phyloP scores from a whole-genome alignment of 1,140 invertebrate species.

The Phymastichus coffea region DNA sequence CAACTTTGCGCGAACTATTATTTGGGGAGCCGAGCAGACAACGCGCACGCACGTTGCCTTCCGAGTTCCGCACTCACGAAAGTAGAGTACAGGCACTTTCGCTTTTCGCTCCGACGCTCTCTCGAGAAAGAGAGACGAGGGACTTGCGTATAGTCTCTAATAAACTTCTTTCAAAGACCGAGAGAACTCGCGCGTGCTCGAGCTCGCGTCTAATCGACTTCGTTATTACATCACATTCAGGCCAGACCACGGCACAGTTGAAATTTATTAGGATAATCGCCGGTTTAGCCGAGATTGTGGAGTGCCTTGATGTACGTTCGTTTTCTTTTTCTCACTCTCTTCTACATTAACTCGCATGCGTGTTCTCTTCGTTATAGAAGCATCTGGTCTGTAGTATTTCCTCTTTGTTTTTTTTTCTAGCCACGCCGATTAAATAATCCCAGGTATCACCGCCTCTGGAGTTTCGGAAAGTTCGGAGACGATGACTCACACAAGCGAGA shows the following conservation, averaged over 20 bases:
- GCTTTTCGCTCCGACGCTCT: not conserved
- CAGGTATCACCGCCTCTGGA: not conserved
- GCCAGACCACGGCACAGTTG: not conserved
- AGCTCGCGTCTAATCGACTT: not conserved
- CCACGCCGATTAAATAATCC: conserved; percentile 16
- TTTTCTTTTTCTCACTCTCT: not conserved
- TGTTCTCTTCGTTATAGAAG: too few species aligned
- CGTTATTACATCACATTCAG: not conserved
- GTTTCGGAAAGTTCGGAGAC: not conserved
- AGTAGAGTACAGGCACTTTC: too few species aligned
- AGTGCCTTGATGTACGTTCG: not conserved
- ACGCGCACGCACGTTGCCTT: too few species aligned
- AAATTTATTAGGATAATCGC: conserved; percentile 11
- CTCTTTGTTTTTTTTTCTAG: not conserved
- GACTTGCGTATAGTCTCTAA: not conserved
- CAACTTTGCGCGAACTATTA: too few species aligned
- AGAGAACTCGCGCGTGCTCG: too few species aligned
- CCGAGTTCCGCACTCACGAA: too few species aligned
- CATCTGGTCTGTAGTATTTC: not conserved
- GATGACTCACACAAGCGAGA: conserved; percentile 7
- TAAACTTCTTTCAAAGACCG: conserved; percentile 8
- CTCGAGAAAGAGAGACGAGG: too few species aligned
- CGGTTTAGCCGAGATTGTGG: not conserved
- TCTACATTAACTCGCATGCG: not conserved
- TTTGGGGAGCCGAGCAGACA: too few species aligned